Evolutionary conservation across 2,888 invertebrate genomes (phyloP).

Genomic region (Ormia ochracea): DNA sequence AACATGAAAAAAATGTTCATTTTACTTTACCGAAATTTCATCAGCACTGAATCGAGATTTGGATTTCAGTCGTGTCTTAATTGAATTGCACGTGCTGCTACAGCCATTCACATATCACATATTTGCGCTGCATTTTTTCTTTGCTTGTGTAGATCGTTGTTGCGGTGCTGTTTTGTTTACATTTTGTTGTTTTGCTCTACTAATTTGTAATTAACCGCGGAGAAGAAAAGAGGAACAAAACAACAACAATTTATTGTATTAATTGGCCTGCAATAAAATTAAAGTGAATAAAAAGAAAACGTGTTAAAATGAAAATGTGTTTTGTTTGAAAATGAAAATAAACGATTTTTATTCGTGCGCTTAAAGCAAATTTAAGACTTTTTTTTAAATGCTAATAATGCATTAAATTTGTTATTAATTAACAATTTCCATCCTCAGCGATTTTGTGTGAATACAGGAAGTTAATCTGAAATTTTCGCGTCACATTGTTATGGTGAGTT

Average conservation of each 20-base stretch:
- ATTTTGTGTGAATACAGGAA: background rate
- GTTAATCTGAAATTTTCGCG: conserved; percentile 14
- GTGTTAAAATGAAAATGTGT: background rate
- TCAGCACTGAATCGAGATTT: conserved; percentile 28
- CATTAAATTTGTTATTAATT: background rate
- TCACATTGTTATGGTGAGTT: conserved; percentile 41
- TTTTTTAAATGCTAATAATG: background rate
- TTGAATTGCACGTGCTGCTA: conserved; percentile 37
- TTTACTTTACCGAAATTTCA: too few species aligned
- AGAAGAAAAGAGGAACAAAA: background rate
- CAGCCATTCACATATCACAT: conserved; percentile 1
- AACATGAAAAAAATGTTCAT: background rate
- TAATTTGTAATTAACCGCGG: background rate
- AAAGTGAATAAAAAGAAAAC: background rate
- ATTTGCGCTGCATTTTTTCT: background rate
- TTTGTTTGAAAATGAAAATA: conserved; percentile 11
- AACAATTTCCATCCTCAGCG: background rate
- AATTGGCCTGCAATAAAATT: background rate
- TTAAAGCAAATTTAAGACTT: background rate
- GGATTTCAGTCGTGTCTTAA: conserved; percentile 13
- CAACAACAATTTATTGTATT: conserved; percentile 13
- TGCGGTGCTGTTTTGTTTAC: conserved; percentile 22
- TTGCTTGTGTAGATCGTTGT: background rate
- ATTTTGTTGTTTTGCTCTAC: conserved; percentile 3
- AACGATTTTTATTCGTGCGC: background rate